These are phyloP conservation scores for Ormyrus labotus DNA, from an alignment of 2,888 invertebrate species.

Conservation along the genomic window DNA sequence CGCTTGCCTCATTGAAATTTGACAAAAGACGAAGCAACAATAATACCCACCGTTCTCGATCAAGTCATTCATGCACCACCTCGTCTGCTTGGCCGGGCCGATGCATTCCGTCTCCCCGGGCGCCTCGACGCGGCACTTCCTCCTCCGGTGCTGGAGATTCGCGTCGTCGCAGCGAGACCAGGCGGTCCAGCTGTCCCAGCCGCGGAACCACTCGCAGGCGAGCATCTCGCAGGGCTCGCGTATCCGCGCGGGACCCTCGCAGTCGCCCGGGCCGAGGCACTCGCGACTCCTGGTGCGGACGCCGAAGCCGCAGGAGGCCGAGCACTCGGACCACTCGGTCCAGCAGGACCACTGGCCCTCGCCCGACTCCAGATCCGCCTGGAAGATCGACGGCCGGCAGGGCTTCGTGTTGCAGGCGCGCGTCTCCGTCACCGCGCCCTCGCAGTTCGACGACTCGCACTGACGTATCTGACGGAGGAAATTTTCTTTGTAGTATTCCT, in stretches of 20 bases:
- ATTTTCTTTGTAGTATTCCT: too few species aligned
- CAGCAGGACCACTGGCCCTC: slow-evolving; percentile 88
- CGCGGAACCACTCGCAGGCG: slow-evolving; percentile 83
- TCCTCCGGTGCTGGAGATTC: slow-evolving; percentile 83
- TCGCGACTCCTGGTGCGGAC: slow-evolving; percentile 82
- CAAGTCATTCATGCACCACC: slow-evolving; percentile 78
- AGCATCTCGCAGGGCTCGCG: slow-evolving; percentile 83
- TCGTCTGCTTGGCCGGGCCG: slow-evolving; percentile 83
- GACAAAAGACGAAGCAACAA: background rate
- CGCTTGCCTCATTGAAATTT: too few species aligned
- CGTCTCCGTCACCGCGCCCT: slow-evolving; percentile 79
- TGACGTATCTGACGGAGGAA: slow-evolving; percentile 71
- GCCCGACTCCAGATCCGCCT: slow-evolving; percentile 20
- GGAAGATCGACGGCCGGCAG: slow-evolving; percentile 74
- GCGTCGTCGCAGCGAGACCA: slow-evolving; percentile 83
- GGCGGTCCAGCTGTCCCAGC: slow-evolving; percentile 86
- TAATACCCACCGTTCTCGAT: slow-evolving; percentile 68
- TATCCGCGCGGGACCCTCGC: slow-evolving; percentile 81
- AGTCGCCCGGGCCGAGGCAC: slow-evolving; percentile 78
- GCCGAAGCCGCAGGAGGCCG: slow-evolving; percentile 85
- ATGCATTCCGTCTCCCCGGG: slow-evolving; percentile 80
- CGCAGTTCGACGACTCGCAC: slow-evolving; percentile 78
- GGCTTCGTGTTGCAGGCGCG: slow-evolving; percentile 85
- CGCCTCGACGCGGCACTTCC: slow-evolving; percentile 80
- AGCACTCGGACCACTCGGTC: slow-evolving; percentile 90